Percentiles rank a stretch among this genome's conserved stretches.
These are phyloP conservation scores for Cephalopachus bancanus DNA, from an alignment of 2,797 vertebrate genomes.

Conservation along the genomic window DNA sequence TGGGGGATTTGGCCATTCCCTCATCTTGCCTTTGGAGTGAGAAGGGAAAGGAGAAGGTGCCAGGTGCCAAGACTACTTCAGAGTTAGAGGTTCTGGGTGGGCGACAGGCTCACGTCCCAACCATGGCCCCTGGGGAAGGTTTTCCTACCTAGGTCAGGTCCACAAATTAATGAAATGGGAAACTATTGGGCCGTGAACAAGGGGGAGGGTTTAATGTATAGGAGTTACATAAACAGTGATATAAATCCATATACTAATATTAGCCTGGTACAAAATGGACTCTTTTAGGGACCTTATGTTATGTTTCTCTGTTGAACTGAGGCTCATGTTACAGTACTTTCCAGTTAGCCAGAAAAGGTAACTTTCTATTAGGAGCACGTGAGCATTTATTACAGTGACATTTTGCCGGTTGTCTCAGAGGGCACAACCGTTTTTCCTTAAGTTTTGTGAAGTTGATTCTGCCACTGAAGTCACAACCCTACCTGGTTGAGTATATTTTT, in stretches of 20 bases:
- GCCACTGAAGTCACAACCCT: neutral
- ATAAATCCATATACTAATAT: neutral
- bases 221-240: neutral
- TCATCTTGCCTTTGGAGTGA: neutral
- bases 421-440: neutral
- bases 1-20: neutral
- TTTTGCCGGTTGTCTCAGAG: neutral
- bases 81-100: neutral
- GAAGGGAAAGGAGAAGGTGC: neutral
- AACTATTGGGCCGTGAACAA: neutral
- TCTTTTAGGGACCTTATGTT: conserved; percentile 6
- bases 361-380: neutral
- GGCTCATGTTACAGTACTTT: neutral
- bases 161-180: neutral
- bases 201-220: neutral
- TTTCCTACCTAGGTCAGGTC: neutral
- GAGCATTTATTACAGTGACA: neutral
- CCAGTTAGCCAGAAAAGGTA: neutral
- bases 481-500: neutral
- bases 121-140: neutral
- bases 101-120: neutral
- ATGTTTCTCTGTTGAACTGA: neutral
- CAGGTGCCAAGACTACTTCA: neutral
- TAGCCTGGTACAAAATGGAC: neutral
- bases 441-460: conserved; percentile 23